phyloP scores from a whole-genome alignment of 1,140 invertebrate genomes.

The Hypothenemus hampei region DNA sequence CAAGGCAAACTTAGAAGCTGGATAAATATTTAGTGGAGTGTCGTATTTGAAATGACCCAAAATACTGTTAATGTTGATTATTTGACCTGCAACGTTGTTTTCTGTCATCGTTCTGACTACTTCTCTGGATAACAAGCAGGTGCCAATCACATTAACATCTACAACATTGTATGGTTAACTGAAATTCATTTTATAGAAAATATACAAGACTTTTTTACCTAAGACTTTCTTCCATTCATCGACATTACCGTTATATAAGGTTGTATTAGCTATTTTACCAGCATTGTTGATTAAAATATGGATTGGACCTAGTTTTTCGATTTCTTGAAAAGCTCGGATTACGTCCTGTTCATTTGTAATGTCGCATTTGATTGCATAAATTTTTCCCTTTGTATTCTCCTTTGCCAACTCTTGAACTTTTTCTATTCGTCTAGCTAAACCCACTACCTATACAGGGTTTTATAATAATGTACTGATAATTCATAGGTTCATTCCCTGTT shows the following conservation, averaged over 20 bases:
- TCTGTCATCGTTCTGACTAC: conserved; percentile 45
- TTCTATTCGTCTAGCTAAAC: conserved; percentile 59
- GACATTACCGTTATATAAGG: conserved; percentile 18
- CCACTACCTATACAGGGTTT: conserved; percentile 61
- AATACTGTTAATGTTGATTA: conserved; percentile 41
- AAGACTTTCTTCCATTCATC: conserved; percentile 26
- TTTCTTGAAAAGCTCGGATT: conserved; percentile 55
- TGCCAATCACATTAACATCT: conserved; percentile 43
- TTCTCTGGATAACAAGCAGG: conserved; percentile 53
- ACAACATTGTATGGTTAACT: neutral
- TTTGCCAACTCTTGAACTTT: conserved; percentile 48
- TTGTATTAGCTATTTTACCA: conserved; percentile 36
- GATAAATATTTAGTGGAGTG: conserved; percentile 51
- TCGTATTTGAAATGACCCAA: conserved; percentile 38
- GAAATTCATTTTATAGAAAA: neutral
- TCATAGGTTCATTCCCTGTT: too few species aligned
- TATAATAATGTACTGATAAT: neutral
- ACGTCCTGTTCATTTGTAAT: conserved; percentile 59
- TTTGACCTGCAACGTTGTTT: conserved; percentile 31
- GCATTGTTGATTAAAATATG: conserved; percentile 66
- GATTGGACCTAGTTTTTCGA: conserved; percentile 53
- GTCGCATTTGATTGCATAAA: conserved; percentile 54
- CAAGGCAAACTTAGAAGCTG: conserved; percentile 57
- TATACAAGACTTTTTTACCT: conserved; percentile 6
- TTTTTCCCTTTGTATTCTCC: conserved; percentile 33